phyloP scores from a whole-genome alignment of 2,797 vertebrate genomes.

The Lutjanus argentimaculatus region DNA sequence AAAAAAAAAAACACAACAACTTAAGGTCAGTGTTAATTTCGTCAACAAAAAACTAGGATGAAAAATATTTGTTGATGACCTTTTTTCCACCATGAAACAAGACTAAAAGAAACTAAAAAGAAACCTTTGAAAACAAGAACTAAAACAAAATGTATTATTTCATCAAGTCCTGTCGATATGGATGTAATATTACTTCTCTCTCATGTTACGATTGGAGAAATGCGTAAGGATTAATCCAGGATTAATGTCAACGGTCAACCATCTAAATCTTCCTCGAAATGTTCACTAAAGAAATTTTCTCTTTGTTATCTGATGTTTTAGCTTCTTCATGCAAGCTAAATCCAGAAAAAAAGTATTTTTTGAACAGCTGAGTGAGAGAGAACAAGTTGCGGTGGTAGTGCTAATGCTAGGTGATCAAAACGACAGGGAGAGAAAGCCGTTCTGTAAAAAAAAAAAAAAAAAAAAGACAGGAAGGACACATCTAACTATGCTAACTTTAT shows the following conservation, averaged over 20 bases:
- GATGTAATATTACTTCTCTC: too few relatives aligned
- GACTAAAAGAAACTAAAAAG: not conserved
- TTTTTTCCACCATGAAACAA: not conserved
- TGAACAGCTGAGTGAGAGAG: not conserved
- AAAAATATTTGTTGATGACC: not conserved
- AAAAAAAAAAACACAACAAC: not conserved
- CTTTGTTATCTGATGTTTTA: not conserved
- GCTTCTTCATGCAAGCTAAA: not conserved
- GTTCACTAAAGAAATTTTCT: not conserved
- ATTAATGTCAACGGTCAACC: not conserved
- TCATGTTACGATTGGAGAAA: not conserved
- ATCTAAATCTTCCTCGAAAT: not conserved
- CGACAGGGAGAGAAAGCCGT: not conserved
- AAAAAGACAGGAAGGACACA: not conserved
- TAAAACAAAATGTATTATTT: not conserved
- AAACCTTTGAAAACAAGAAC: not conserved
- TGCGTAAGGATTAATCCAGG: not conserved
- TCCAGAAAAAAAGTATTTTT: not conserved
- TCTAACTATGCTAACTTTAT: not conserved
- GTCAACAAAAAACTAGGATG: not conserved
- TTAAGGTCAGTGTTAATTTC: slow-evolving; percentile 12
- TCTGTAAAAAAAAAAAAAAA: not conserved
- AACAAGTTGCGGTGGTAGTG: too few relatives aligned
- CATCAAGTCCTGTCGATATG: too few relatives aligned
- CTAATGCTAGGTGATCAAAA: not conserved